phyloP scores from a whole-genome alignment of 2,113 vertebrate genomes.

The Bubo blakistoni region DNA sequence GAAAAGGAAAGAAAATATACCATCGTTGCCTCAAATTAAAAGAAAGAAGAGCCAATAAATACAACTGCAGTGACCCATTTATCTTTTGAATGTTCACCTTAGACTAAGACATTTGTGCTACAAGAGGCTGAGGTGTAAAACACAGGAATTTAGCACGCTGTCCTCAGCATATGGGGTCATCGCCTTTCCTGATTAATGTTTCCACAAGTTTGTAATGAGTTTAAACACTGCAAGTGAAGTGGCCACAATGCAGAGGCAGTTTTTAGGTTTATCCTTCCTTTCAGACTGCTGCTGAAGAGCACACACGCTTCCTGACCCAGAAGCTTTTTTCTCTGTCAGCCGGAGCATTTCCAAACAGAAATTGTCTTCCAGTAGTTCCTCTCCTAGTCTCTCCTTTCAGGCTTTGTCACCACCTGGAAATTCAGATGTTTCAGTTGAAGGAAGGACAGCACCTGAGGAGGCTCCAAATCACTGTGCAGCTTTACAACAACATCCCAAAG shows the following conservation, averaged over 20 bases:
- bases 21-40: not conserved
- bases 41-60: not conserved
- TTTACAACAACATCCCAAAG: not conserved
- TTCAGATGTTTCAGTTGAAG: not conserved
- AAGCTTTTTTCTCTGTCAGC: not conserved
- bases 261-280: not conserved
- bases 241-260: not conserved
- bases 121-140: not conserved
- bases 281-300: not conserved
- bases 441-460: not conserved
- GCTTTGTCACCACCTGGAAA: not conserved
- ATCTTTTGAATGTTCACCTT: not conserved
- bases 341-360: not conserved
- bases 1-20: not conserved
- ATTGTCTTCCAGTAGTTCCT: not conserved
- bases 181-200: not conserved
- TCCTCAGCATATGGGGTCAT: not conserved
- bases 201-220: not conserved
- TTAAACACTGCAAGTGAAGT: not conserved
- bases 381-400: not conserved
- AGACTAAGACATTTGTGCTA: not conserved
- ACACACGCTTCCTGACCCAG: not conserved
- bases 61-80: not conserved
- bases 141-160: not conserved
- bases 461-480: not conserved